Conservation (phyloP, 2,888 invertebrate genomes). For the Diplazon laetatorius region DNA sequence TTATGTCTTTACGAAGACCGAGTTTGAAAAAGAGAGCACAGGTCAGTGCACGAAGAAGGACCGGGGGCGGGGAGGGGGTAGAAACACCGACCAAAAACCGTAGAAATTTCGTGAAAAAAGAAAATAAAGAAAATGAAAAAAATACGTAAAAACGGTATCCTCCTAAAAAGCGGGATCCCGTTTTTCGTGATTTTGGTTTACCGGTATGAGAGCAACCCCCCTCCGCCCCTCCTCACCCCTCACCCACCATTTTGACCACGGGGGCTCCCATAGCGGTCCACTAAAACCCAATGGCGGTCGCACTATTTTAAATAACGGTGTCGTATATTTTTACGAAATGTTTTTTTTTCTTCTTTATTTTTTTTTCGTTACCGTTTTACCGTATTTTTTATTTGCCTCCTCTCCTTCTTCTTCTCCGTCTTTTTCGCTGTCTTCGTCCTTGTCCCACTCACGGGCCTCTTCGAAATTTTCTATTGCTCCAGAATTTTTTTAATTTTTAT, state of each 20-base stretch:
- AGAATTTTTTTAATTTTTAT: neutral
- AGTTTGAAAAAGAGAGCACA: conserved; percentile 25
- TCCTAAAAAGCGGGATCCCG: conserved; percentile 75
- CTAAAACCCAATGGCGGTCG: conserved; percentile 73
- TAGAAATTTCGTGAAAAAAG: conserved; percentile 10
- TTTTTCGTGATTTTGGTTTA: conserved; percentile 70
- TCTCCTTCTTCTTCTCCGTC: conserved; percentile 27
- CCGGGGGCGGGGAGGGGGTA: no score
- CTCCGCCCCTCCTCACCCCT: neutral
- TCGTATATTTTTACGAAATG: conserved; percentile 80
- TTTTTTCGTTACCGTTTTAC: no score
- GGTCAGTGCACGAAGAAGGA: no score
- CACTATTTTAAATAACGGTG: conserved; percentile 79
- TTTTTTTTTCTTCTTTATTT: no score
- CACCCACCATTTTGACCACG: neutral
- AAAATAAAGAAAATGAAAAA: conserved; percentile 47
- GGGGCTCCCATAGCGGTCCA: conserved; percentile 33
- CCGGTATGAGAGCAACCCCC: neutral
- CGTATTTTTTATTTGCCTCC: conserved; percentile 61
- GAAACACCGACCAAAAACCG: no score
- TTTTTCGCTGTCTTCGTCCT: conserved; percentile 4
- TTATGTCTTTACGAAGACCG: conserved; percentile 72
- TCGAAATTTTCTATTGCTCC: conserved; percentile 31
- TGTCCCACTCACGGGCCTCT: neutral
- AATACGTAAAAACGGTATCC: conserved; percentile 73